A percentile compares a stretch with the other conserved stretches of the same genome.
Evolutionary conservation across 2,888 invertebrate genomes (phyloP).

Genomic region (Amiota mariae): DNA sequence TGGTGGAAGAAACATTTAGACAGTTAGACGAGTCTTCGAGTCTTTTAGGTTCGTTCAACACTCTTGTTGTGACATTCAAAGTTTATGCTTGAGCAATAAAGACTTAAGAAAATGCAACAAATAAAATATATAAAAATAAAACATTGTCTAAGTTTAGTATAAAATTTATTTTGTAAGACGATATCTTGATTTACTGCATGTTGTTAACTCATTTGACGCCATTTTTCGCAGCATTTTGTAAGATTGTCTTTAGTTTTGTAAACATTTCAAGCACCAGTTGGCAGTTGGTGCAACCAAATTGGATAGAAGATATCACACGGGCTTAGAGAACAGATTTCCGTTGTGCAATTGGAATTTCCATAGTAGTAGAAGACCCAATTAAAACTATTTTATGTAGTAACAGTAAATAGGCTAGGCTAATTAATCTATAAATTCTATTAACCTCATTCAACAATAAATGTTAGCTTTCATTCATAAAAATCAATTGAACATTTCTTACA

Average conservation of each 20-base stretch:
- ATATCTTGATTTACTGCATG: slow-evolving; percentile 13
- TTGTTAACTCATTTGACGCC: neutral
- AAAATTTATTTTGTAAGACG: slow-evolving; percentile 25
- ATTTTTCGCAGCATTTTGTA: slow-evolving; percentile 20
- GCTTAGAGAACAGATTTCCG: neutral
- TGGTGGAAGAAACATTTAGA: too few relatives aligned
- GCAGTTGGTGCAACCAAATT: slow-evolving; percentile 19
- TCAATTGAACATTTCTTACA: too few relatives aligned
- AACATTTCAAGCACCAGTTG: slow-evolving; percentile 26
- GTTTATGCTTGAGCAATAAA: slow-evolving; percentile 25
- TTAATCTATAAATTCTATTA: too few relatives aligned
- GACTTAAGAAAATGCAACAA: too few relatives aligned
- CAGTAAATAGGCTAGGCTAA: too few relatives aligned
- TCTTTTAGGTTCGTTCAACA: neutral
- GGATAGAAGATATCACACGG: too few relatives aligned
- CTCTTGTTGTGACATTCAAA: slow-evolving; percentile 24
- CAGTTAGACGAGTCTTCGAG: too few relatives aligned
- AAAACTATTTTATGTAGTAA: neutral
- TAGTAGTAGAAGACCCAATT: neutral
- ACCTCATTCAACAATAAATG: too few relatives aligned
- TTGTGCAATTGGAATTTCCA: neutral
- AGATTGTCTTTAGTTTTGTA: slow-evolving; percentile 5
- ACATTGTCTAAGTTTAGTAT: slow-evolving; percentile 12
- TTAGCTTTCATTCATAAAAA: too few relatives aligned
- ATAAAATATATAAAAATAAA: slow-evolving; percentile 1